phyloP scores from a whole-genome alignment of 1,140 invertebrate species.

The Microvelia longipes region DNA sequence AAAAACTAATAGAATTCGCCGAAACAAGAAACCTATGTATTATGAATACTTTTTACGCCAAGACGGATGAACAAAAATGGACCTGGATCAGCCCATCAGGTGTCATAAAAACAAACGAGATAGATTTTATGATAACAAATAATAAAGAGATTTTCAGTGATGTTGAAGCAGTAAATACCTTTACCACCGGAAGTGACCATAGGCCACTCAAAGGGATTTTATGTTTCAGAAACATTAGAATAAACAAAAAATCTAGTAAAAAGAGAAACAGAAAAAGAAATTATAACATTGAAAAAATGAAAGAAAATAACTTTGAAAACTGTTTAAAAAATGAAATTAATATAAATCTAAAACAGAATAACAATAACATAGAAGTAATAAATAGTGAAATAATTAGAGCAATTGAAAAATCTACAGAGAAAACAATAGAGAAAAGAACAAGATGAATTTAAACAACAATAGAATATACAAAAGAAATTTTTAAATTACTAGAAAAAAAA shows the following conservation, averaged over 20 bases:
- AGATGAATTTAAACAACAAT: not conserved
- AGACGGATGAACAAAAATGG: not conserved
- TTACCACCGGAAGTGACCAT: conserved; percentile 1
- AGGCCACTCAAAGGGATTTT: not conserved
- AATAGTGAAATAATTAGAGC: not conserved
- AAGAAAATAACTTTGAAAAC: not conserved
- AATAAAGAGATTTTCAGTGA: not conserved
- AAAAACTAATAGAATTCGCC: conserved; percentile 21
- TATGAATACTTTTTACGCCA: conserved; percentile 25
- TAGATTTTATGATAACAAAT: not conserved
- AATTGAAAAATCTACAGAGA: not conserved
- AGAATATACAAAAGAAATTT: not conserved
- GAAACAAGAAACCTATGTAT: conserved; percentile 25
- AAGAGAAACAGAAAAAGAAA: not conserved
- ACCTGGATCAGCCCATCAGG: not conserved
- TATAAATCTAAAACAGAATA: not conserved
- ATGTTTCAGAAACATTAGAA: not conserved
- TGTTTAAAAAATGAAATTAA: not conserved
- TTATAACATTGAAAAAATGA: not conserved
- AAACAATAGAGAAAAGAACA: not conserved
- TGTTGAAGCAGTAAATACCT: not conserved
- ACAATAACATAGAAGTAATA: not conserved
- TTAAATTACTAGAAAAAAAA: not conserved
- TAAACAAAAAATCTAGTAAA: not conserved
- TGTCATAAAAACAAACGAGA: not conserved